Percentiles rank a stretch among this genome's conserved stretches.
Conservation (phyloP, 2,797 vertebrate species). For the Myripristis jacobus region DNA sequence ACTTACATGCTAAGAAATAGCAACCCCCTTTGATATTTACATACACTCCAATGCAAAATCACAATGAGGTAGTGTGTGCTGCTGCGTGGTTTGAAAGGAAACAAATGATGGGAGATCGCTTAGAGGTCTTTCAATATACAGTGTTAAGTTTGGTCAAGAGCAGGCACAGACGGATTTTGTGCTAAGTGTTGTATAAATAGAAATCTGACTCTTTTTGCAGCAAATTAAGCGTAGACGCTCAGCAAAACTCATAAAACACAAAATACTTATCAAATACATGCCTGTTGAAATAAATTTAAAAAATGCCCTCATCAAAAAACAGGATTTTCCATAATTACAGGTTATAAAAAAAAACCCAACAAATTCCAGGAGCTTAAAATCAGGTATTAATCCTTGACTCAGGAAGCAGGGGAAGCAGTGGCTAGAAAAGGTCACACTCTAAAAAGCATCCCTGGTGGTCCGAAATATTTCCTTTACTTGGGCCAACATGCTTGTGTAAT, state of each 20-base stretch:
- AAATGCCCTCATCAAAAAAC: not conserved
- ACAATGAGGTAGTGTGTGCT: constrained; percentile 31
- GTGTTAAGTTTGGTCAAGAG: constrained; percentile 10
- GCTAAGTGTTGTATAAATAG: not conserved
- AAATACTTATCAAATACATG: not conserved
- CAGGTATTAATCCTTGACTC: constrained; percentile 43
- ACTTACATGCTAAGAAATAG: constrained; percentile 47
- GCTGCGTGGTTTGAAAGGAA: constrained; percentile 11
- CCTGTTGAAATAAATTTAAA: not conserved
- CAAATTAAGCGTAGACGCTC: not conserved
- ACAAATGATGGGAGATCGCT: constrained; percentile 8
- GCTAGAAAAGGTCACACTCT: constrained; percentile 52
- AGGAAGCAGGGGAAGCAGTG: constrained; percentile 26
- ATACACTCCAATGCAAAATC: constrained; percentile 42
- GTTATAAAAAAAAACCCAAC: constrained; percentile 5
- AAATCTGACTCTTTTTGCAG: not conserved
- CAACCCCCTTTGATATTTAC: constrained; percentile 47
- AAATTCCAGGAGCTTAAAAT: constrained; percentile 35
- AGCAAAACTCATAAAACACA: not conserved
- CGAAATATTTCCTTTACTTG: constrained; percentile 60
- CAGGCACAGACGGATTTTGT: not conserved
- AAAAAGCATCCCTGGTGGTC: constrained; percentile 59
- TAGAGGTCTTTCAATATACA: not conserved
- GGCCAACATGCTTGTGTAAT: constrained; percentile 46
- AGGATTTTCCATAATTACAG: not conserved